Conservation (phyloP, 2,113 vertebrate species). For the Myiopsitta monachus region DNA sequence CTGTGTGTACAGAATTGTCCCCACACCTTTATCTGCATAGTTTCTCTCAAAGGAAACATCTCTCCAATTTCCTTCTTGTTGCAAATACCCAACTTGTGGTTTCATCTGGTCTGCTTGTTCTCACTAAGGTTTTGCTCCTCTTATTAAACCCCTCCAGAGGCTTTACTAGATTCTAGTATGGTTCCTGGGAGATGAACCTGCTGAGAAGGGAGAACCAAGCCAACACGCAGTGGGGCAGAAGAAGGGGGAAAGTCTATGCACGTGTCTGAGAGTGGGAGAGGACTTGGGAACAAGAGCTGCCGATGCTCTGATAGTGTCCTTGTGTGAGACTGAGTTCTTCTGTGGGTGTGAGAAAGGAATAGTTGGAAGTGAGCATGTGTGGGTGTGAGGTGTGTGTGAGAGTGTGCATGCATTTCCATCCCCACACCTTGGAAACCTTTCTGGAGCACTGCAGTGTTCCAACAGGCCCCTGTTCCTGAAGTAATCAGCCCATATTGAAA, state of each 20-base stretch:
- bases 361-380: not conserved
- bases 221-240: accelerated
- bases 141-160: not conserved
- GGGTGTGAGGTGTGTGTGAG: slow-evolving; percentile 57
- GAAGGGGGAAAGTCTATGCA: not conserved
- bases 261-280: not conserved
- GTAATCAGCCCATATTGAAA: not conserved
- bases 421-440: slow-evolving; percentile 3
- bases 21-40: not conserved
- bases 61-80: not conserved
- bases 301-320: not conserved
- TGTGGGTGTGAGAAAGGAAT: slow-evolving; percentile 41
- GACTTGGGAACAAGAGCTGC: not conserved
- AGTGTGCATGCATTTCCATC: not conserved
- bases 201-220: not conserved
- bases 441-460: not conserved
- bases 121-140: not conserved
- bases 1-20: too few species aligned
- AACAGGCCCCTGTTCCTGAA: not conserved
- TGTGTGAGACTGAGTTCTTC: not conserved
- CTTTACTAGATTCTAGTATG: not conserved
- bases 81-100: not conserved
- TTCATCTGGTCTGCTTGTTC: not conserved
- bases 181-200: not conserved
- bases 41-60: not conserved